Evolutionary conservation across 2,888 invertebrate species (phyloP).

Genomic region (Zygaena filipendulae): DNA sequence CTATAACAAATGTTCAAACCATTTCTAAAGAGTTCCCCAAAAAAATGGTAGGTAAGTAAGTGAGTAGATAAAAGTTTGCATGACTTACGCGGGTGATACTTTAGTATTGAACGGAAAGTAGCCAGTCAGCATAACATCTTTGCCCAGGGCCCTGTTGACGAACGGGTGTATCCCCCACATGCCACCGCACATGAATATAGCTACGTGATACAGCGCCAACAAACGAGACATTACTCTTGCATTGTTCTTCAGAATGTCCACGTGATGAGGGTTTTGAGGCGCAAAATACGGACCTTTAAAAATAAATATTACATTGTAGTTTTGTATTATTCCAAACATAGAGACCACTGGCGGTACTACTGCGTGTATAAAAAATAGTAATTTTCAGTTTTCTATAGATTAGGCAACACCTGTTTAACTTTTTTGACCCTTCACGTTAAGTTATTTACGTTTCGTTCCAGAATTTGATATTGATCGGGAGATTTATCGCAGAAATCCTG

Average conservation of each 20-base stretch:
- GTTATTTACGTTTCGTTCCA: too few relatives aligned
- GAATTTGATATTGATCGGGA: too few relatives aligned
- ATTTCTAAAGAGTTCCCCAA: neutral
- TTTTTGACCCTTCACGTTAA: too few relatives aligned
- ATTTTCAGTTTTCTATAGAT: too few relatives aligned
- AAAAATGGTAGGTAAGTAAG: slow-evolving; percentile 5
- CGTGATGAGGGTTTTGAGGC: slow-evolving; percentile 27
- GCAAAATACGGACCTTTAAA: slow-evolving; percentile 32
- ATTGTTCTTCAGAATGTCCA: slow-evolving; percentile 27
- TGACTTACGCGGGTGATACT: slow-evolving; percentile 31
- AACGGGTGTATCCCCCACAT: slow-evolving; percentile 36
- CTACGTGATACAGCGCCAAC: slow-evolving; percentile 27
- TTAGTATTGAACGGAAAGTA: slow-evolving; percentile 43
- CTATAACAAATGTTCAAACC: too few relatives aligned
- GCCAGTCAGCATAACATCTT: slow-evolving; percentile 33
- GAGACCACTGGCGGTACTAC: too few relatives aligned
- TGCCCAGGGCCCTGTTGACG: slow-evolving; percentile 30
- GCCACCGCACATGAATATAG: slow-evolving; percentile 24
- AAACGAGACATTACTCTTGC: slow-evolving; percentile 32
- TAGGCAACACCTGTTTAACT: too few relatives aligned
- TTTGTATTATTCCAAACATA: too few relatives aligned
- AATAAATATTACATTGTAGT: too few relatives aligned
- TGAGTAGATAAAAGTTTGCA: slow-evolving; percentile 4
- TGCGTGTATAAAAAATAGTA: too few relatives aligned
- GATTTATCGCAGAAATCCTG: too few relatives aligned